Percentiles rank a stretch among this genome's conserved stretches.
These are phyloP conservation scores for Orientallactaga bullata DNA, from an alignment of 2,113 vertebrate genomes.

Conservation along the genomic window DNA sequence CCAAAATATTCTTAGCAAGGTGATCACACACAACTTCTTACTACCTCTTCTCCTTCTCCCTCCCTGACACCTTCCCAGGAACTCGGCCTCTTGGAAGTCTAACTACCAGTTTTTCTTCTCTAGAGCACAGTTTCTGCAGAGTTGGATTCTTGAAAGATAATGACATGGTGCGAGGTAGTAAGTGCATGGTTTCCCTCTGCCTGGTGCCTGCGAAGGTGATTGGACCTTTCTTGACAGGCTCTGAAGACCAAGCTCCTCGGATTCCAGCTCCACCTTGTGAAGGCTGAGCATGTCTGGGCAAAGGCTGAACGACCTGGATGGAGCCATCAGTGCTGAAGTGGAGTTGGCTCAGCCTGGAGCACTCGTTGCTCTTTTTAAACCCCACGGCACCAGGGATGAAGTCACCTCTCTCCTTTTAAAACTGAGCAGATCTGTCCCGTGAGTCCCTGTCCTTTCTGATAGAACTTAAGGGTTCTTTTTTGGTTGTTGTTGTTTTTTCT, in stretches of 20 bases:
- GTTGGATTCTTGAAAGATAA: constrained; percentile 80
- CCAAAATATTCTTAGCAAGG: background rate
- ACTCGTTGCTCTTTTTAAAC: constrained; percentile 79
- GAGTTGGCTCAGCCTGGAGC: constrained; percentile 73
- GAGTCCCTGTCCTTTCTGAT: constrained; percentile 44
- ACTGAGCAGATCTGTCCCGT: constrained; percentile 30
- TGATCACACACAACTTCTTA: background rate
- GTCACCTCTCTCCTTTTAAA: constrained; percentile 79
- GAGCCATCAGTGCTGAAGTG: constrained; percentile 74
- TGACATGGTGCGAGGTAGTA: constrained; percentile 77
- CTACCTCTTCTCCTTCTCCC: background rate
- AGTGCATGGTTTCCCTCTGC: constrained; percentile 61
- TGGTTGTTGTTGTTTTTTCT: background rate
- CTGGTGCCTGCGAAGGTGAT: constrained; percentile 62
- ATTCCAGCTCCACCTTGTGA: constrained; percentile 86
- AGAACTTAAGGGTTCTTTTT: constrained; percentile 31
- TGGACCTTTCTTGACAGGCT: constrained; percentile 73
- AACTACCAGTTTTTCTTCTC: background rate
- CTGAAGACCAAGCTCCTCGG: constrained; percentile 80
- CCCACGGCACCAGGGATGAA: constrained; percentile 68
- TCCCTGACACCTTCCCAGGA: background rate
- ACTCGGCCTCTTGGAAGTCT: background rate
- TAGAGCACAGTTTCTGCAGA: background rate
- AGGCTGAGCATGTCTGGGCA: constrained; percentile 89
- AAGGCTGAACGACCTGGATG: constrained; percentile 85